These are phyloP conservation scores for Stylophora pistillata DNA, from an alignment of 64 coral and sea anemone genomes.

Conservation along the genomic window DNA sequence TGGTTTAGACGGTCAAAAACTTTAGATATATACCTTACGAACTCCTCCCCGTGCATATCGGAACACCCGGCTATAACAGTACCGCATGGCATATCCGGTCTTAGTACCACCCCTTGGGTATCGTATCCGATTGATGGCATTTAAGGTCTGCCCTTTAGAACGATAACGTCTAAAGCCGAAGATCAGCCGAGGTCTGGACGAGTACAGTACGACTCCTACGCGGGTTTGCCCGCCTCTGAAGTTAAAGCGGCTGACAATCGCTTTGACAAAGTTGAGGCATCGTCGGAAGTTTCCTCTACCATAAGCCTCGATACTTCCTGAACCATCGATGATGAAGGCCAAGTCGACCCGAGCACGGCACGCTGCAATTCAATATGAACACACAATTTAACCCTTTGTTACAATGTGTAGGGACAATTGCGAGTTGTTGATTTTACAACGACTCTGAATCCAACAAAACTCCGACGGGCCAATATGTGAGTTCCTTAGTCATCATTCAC, in stretches of 20 bases:
- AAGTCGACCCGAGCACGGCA: slow-evolving; percentile 35
- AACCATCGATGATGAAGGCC: slow-evolving; percentile 69
- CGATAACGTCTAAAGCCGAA: slow-evolving; percentile 36
- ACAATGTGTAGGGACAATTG: too few species aligned
- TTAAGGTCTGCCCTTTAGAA: slow-evolving; percentile 34
- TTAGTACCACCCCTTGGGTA: slow-evolving; percentile 71
- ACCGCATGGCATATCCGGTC: slow-evolving; percentile 47
- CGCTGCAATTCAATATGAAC: too few species aligned
- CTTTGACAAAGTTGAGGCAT: slow-evolving; percentile 58
- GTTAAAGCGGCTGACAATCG: slow-evolving; percentile 27
- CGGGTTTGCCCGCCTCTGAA: slow-evolving; percentile 43
- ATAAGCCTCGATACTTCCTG: slow-evolving; percentile 61
- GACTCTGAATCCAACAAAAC: too few species aligned
- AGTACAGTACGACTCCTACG: slow-evolving; percentile 46
- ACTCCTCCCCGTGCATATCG: slow-evolving; percentile 10
- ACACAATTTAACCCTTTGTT: too few species aligned
- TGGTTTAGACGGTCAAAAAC: too few species aligned
- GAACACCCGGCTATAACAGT: slow-evolving; percentile 37
- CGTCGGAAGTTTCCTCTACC: slow-evolving; percentile 67
- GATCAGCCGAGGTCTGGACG: not conserved
- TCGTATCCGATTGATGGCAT: slow-evolving; percentile 37
- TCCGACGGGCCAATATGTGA: too few species aligned
- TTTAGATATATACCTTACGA: slow-evolving; percentile 2
- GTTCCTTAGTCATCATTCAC: too few species aligned
- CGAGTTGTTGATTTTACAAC: too few species aligned